A percentile compares a stretch with the other conserved stretches of the same genome.
phyloP scores from a whole-genome alignment of 2,113 vertebrate species.

The Mus spicilegus region DNA sequence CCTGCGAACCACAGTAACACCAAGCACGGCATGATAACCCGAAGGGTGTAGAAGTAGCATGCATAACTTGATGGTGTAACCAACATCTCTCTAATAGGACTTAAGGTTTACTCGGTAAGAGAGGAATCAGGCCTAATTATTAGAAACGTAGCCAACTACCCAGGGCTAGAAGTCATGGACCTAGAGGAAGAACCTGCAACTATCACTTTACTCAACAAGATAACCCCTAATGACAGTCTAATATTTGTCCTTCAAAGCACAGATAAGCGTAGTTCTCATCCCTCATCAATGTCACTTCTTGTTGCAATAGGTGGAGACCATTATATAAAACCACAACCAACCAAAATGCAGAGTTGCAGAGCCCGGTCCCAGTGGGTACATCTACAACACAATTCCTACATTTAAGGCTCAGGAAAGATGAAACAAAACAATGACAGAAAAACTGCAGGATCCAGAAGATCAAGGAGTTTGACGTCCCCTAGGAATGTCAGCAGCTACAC shows the following conservation, averaged over 20 bases:
- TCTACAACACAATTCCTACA: background rate
- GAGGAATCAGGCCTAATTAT: background rate
- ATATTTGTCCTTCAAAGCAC: background rate
- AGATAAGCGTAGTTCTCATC: background rate
- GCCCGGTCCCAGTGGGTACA: background rate
- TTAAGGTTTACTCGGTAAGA: background rate
- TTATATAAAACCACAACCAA: background rate
- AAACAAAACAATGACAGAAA: background rate
- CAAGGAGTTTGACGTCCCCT: background rate
- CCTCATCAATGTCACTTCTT: background rate
- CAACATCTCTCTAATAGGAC: background rate
- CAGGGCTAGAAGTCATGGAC: background rate
- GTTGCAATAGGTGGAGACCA: background rate
- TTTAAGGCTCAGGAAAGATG: background rate
- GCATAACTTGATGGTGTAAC: background rate
- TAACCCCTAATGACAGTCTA: background rate
- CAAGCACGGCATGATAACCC: background rate
- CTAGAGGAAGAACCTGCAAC: background rate
- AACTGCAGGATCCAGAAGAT: too few species aligned
- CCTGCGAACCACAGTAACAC: background rate
- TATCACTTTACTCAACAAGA: background rate
- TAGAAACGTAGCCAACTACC: background rate
- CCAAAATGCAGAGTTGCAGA: background rate
- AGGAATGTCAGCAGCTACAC: background rate
- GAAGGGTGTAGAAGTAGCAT: background rate